A percentile compares a stretch with the other conserved stretches of the same genome.
Conservation (phyloP, 2,797 vertebrate species). For the Girardinus metallicus region DNA sequence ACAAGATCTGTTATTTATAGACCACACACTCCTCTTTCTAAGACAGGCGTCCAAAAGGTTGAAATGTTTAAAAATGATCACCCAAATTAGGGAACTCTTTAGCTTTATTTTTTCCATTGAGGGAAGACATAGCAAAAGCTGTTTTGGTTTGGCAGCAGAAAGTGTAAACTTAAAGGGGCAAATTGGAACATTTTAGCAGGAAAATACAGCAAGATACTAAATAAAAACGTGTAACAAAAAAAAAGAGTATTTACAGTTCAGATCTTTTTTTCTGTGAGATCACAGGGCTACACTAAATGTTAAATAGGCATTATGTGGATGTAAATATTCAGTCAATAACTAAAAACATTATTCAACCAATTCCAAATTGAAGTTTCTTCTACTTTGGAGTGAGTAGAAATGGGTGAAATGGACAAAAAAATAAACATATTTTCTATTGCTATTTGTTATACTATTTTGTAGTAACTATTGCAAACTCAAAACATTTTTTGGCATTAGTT, state of each 20-base stretch:
- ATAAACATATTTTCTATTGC: too few relatives aligned
- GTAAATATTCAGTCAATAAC: not conserved
- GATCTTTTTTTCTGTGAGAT: not conserved
- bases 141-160: not conserved
- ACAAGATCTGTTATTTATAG: not conserved
- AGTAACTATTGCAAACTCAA: not conserved
- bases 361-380: not conserved
- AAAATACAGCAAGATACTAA: not conserved
- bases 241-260: too few relatives aligned
- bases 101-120: not conserved
- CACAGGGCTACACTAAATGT: not conserved
- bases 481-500: not conserved
- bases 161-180: not conserved
- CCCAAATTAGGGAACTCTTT: not conserved
- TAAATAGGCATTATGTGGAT: not conserved
- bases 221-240: not conserved
- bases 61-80: not conserved
- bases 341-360: not conserved
- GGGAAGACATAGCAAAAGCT: not conserved
- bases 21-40: not conserved
- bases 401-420: not conserved
- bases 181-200: too few relatives aligned
- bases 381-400: not conserved
- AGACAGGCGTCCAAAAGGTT: not conserved
- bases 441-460: not conserved